Evolutionary conservation across 2,888 invertebrate species (phyloP).

Genomic region (Punctoribates punctum): DNA sequence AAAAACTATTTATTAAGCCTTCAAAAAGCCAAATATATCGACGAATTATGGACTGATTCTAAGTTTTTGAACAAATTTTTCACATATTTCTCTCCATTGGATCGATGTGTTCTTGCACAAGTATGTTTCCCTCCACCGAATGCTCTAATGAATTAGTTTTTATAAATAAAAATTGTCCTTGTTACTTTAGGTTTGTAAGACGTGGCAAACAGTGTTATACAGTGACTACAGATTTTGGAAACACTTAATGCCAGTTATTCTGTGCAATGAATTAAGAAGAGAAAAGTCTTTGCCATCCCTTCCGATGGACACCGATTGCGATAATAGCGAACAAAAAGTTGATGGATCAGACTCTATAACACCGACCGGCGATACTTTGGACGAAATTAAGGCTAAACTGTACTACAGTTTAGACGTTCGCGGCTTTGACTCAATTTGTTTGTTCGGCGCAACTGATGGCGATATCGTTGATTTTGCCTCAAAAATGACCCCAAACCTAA

Average conservation of each 20-base stretch:
- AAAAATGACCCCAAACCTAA: conserved; percentile 65
- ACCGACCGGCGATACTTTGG: conserved; percentile 6
- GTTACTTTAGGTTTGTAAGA: conserved; percentile 46
- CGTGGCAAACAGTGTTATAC: conserved; percentile 83
- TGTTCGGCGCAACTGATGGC: conserved; percentile 81
- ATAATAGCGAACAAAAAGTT: background rate
- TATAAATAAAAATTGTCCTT: too few relatives aligned
- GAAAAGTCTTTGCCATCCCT: conserved; percentile 5
- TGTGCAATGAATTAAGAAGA: conserved; percentile 72
- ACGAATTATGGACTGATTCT: conserved; percentile 75
- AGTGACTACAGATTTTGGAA: conserved; percentile 76
- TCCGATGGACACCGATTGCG: background rate
- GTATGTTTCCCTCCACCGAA: conserved; percentile 53
- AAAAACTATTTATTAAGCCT: conserved; percentile 42
- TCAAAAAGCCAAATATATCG: conserved; percentile 58
- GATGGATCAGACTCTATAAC: background rate
- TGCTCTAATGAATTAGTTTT: background rate
- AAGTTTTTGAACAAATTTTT: conserved; percentile 80
- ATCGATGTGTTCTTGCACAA: conserved; percentile 74
- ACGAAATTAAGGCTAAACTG: conserved; percentile 48
- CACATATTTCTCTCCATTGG: conserved; percentile 71
- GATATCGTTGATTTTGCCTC: conserved; percentile 82
- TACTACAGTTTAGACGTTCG: conserved; percentile 65
- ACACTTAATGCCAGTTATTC: conserved; percentile 75
- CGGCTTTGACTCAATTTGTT: conserved; percentile 77